Evolutionary conservation across 1,140 invertebrate genomes (phyloP), one percentile per base, ranked within the genome.

Genomic region (Campoletis sonorensis): DNA sequence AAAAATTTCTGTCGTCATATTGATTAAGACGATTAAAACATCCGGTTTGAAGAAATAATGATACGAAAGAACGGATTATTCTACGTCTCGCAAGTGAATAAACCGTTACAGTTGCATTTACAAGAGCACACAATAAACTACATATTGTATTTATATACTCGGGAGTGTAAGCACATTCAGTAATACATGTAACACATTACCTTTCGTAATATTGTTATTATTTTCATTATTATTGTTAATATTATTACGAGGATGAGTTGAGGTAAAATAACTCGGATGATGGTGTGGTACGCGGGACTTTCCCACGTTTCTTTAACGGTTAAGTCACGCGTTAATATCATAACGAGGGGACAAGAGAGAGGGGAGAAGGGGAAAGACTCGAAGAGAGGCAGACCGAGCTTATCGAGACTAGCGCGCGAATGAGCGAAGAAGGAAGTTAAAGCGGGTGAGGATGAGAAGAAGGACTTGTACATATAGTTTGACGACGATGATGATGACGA

Each of bases 261-360:
- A 21, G 21, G 45, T n/a, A 58, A 54, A 75, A 49, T 72, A 40
- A 72, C 70, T 72, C 49, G n/a, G 21, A 30, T 15, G 40, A 54
- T 77, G 54, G 21, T 15, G 4, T 30, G 67, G 67, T 27, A 54
- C 54, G 73, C 73, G 51, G 26, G 73, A 77, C 73, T 77, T 77
- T 77, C 73, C 73, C 73, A 77, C 73, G 73, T 77, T 77, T 77
- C 73, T 77, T 77, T 40, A 77, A 77, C 73, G 73, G 73, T 77
- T 77, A 77, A 77, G 73, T 77, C 73, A 77, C 73, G 73, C 73
- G 73, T 77, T 77, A 77, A 77, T 77, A 64, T 77, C 51, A 77
- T 77, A 77, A 77, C 54, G 73, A 77, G 21, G 54, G 7, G 73
- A 40, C 45, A 23, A 30, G 27, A 70, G 27, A 27, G 26, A 23